Evolutionary conservation across 2,888 invertebrate species (phyloP), one percentile per base, ranked within the genome.

Genomic region (Calameuta idolon): DNA sequence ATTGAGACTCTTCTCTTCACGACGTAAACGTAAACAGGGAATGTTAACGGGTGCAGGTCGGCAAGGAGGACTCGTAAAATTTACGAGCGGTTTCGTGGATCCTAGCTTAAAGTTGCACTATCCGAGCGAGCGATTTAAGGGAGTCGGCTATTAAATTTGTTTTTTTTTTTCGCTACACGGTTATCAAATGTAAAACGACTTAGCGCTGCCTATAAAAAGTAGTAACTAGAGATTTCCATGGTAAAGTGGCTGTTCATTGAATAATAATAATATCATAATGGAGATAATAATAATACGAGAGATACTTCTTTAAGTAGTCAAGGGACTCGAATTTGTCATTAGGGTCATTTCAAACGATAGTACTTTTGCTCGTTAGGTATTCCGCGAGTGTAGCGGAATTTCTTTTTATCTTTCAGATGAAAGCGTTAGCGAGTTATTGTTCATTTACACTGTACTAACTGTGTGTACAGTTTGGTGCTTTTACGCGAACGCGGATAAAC

Each of bases 21-120:
- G 40, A 76, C 73, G 75, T 75, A 73, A 69, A 78, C 73, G 75
- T 75, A 73, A 75, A 74, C 74, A 76, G 23, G 77, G 37, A 68
- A 69, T 71, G 68, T 71, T 76, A 74, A 37, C 73, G 75, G 69
- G 80, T 76, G 76, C 77, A 75, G 71, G 77, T 78, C 76, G 78
- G 76, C 69, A 34, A 34, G 77, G 79, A 73, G 76, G 40, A 73
- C 75, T 79, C 81, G 79, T 85, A 81, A 84, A 83, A 80, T 84
- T 84, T 82, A 85, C 81, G 84, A 85, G 79, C 81, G 81, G 55
- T 80, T 80, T 79, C 79, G 76, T 77, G 76, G 79, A 79, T 78
- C 79, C 73, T 75, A 77, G 77, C 81, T 80, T 80, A 76, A 82
- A 83, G 83, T 83, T 82, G 80, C 81, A 78, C 82, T 81, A 79